These are phyloP conservation scores for Dryobota labecula DNA, from an alignment of 2,888 invertebrate species.

Conservation along the genomic window DNA sequence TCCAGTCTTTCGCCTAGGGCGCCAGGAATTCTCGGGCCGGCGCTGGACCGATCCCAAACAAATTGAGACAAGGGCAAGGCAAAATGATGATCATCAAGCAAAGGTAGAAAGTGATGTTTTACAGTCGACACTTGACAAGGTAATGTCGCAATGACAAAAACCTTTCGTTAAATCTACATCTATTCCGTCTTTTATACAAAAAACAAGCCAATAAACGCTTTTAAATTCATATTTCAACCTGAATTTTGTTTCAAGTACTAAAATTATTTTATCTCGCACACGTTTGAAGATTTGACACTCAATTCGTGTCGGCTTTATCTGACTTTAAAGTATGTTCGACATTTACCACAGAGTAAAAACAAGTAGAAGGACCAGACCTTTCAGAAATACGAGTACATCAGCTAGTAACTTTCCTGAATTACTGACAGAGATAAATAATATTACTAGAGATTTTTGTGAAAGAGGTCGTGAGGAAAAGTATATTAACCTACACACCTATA, in stretches of 20 bases:
- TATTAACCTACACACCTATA: no score
- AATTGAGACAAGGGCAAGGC: background rate
- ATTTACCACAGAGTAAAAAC: constrained; percentile 3
- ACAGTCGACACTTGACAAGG: no score
- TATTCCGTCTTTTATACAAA: background rate
- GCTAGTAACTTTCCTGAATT: background rate
- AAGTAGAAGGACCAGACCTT: background rate
- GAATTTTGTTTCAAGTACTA: constrained; percentile 33
- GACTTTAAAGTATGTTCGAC: constrained; percentile 10
- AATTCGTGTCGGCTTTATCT: constrained; percentile 41
- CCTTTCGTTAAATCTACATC: background rate
- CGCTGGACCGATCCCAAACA: background rate
- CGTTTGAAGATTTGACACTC: constrained; percentile 51
- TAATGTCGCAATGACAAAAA: background rate
- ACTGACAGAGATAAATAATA: no score
- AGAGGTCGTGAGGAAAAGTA: no score
- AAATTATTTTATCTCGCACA: constrained; percentile 38
- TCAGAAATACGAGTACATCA: background rate
- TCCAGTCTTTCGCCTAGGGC: no score
- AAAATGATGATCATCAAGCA: no score
- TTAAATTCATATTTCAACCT: constrained; percentile 31
- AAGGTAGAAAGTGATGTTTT: background rate
- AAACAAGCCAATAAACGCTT: constrained; percentile 17
- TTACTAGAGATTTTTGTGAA: no score
- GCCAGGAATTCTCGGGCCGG: no score